Conservation (phyloP, 53 echinoderm and acorn worm species). For the Glandiceps talaboti region DNA sequence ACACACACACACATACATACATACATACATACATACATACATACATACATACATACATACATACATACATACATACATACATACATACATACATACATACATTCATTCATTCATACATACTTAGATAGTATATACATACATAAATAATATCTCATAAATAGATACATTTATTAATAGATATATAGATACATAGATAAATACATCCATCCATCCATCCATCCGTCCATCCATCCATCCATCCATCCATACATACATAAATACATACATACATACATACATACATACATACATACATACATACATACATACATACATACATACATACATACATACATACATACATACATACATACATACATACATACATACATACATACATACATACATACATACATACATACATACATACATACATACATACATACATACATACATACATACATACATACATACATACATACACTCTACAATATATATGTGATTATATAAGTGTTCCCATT, state of each 20-base stretch:
- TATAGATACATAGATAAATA: background rate
- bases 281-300: background rate
- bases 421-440: background rate
- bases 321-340: background rate
- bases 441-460: background rate
- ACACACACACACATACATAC: too few relatives aligned
- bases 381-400: too few relatives aligned
- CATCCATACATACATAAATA: background rate
- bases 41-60: too few relatives aligned
- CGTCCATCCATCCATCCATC: background rate
- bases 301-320: background rate
- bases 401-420: too few relatives aligned
- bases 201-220: constrained; percentile 1
- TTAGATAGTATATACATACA: background rate
- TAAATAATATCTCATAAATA: background rate
- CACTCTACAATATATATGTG: background rate
- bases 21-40: background rate
- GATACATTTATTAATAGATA: background rate
- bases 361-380: background rate
- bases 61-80: too few relatives aligned
- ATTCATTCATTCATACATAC: background rate
- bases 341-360: background rate
- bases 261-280: background rate
- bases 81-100: background rate
- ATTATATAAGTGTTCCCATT: too few relatives aligned